Evolutionary conservation across 2,113 vertebrate species (phyloP).

Genomic region (Asarcornis scutulata): DNA sequence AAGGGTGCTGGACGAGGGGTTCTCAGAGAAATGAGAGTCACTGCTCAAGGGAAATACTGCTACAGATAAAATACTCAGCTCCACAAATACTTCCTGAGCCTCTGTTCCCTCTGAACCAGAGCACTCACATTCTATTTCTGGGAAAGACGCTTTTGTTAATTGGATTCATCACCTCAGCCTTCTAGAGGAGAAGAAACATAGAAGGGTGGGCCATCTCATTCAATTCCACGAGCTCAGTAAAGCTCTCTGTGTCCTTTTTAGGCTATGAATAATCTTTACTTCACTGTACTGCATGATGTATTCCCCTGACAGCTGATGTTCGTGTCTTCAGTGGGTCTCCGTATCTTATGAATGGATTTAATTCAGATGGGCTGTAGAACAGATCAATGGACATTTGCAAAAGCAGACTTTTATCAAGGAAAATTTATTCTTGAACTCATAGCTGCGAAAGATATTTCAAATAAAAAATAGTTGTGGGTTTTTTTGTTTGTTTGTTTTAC

Average conservation of each 20-base stretch:
- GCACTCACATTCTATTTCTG: slow-evolving; percentile 8
- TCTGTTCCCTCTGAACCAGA: not conserved
- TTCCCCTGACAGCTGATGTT: not conserved
- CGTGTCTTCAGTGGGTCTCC: not conserved
- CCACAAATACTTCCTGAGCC: not conserved
- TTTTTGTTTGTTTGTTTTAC: not conserved
- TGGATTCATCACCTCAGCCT: slow-evolving; percentile 8
- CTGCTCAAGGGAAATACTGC: slow-evolving; percentile 12
- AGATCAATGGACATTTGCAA: not conserved
- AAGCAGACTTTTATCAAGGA: not conserved
- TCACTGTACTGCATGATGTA: not conserved
- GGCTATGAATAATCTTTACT: not conserved
- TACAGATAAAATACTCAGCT: not conserved
- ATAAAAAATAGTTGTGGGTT: not conserved
- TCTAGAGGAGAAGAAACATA: not conserved
- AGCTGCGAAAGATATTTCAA: not conserved
- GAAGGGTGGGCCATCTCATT: not conserved
- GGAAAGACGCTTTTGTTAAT: slow-evolving; percentile 21
- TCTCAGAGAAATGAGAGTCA: not conserved
- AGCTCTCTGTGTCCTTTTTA: slow-evolving; percentile 13
- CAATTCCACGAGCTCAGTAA: not conserved
- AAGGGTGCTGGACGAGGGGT: not conserved
- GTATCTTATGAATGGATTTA: not conserved
- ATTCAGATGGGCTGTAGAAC: not conserved
- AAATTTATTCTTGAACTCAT: not conserved